Evolutionary conservation across 2,113 vertebrate species (phyloP).

Genomic region (Pithys albifrons): DNA sequence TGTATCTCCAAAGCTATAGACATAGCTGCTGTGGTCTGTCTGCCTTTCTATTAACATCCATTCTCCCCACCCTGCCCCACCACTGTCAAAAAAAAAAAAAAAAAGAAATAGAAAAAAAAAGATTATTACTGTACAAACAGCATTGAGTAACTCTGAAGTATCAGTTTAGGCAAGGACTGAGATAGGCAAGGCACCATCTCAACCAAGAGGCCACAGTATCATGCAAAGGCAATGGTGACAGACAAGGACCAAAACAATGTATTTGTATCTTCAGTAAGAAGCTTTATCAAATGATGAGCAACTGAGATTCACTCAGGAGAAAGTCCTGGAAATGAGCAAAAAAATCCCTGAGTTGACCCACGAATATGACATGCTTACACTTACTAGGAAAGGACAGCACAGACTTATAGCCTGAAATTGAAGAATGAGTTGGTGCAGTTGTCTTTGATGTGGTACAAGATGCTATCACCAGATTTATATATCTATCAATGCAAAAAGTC

Average conservation of each 20-base stretch:
- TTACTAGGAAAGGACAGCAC: background rate
- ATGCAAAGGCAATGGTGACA: background rate
- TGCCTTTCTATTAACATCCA: background rate
- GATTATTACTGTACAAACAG: background rate
- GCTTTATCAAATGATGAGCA: background rate
- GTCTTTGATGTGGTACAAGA: constrained; percentile 45
- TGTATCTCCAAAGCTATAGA: background rate
- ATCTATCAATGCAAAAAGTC: background rate
- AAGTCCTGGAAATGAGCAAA: background rate
- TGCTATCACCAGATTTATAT: constrained; percentile 45
- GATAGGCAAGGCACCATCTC: background rate
- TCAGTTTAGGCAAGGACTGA: background rate
- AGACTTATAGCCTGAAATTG: background rate
- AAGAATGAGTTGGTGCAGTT: background rate
- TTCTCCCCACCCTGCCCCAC: background rate
- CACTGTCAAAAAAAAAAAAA: background rate
- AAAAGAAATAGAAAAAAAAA: too few relatives aligned
- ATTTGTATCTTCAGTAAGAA: background rate
- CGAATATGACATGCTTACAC: rapidly evolving
- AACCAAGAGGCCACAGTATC: background rate
- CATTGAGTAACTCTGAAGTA: background rate
- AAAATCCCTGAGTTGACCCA: background rate
- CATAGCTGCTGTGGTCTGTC: background rate
- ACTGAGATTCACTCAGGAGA: background rate
- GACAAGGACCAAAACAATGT: background rate